phyloP scores from a whole-genome alignment of 2,888 invertebrate genomes.

The Coenonympha arcania region DNA sequence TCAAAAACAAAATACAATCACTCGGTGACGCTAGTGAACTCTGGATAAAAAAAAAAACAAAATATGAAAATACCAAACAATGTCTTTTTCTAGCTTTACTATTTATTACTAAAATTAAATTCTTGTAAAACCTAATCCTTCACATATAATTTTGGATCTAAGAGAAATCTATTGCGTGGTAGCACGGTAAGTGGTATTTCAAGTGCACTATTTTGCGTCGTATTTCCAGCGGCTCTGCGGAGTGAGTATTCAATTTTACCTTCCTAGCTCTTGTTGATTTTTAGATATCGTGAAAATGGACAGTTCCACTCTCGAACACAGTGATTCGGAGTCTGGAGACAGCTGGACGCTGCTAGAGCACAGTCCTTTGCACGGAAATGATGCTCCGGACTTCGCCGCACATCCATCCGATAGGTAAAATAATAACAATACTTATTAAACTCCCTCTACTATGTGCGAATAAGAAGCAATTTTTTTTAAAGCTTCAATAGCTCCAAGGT shows the following conservation, averaged over 20 bases:
- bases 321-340: constrained; percentile 71
- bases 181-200: constrained; percentile 14
- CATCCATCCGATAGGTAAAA: constrained; percentile 40
- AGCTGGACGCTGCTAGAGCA: constrained; percentile 67
- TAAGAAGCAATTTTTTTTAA: no score
- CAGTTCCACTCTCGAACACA: constrained; percentile 51
- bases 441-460: no score
- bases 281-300: constrained; percentile 45
- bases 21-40: constrained; percentile 18
- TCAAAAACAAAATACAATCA: neutral
- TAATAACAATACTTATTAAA: no score
- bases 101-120: constrained; percentile 43
- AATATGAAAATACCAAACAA: constrained; percentile 37
- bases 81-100: constrained; percentile 36
- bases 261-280: no score
- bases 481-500: no score
- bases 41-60: constrained; percentile 41
- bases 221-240: constrained; percentile 2
- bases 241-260: no score
- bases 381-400: constrained; percentile 41
- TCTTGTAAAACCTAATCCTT: constrained; percentile 34
- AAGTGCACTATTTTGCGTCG: constrained; percentile 12
- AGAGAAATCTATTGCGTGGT: constrained; percentile 26
- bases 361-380: constrained; percentile 41
- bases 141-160: neutral